A percentile compares a stretch with the other conserved stretches of the same genome.
Conservation (phyloP, 2,113 vertebrate genomes). For the Xenopus laevis region DNA sequence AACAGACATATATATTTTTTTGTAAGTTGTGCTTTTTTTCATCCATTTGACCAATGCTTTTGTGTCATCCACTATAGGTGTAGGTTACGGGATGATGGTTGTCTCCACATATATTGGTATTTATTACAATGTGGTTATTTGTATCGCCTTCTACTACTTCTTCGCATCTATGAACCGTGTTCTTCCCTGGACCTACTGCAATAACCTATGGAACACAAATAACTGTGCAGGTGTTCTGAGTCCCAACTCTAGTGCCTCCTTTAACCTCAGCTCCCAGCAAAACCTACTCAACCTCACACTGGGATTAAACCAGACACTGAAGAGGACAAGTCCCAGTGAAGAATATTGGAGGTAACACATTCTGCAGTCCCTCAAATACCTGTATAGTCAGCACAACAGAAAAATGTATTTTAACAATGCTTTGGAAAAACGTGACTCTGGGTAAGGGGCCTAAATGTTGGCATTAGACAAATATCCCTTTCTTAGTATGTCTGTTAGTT, state of each 20-base stretch:
- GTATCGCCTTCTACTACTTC: slow-evolving; percentile 98
- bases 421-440: too few species aligned
- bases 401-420: too few species aligned
- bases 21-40: too few species aligned
- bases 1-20: too few species aligned
- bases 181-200: slow-evolving; percentile 97
- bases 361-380: not conserved
- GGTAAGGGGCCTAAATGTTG: too few species aligned
- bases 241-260: slow-evolving; percentile 56
- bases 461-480: too few species aligned
- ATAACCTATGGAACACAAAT: slow-evolving; percentile 87
- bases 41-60: not conserved
- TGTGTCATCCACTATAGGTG: slow-evolving; percentile 64
- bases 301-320: slow-evolving; percentile 76
- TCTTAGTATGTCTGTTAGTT: too few species aligned
- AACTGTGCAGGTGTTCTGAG: slow-evolving; percentile 81
- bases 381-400: too few species aligned
- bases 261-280: slow-evolving; percentile 51
- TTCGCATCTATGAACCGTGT: slow-evolving; percentile 92
- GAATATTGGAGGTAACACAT: slow-evolving; percentile 92
- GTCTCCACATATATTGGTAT: slow-evolving; percentile 97
- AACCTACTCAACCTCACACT: slow-evolving; percentile 63
- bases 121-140: slow-evolving; percentile 99
- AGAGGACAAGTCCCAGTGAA: slow-evolving; percentile 95
- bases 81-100: slow-evolving; percentile 99